Base-by-base conservation (phyloP, 2,888 invertebrate species). In the Liposcelis brunnea region DNA sequence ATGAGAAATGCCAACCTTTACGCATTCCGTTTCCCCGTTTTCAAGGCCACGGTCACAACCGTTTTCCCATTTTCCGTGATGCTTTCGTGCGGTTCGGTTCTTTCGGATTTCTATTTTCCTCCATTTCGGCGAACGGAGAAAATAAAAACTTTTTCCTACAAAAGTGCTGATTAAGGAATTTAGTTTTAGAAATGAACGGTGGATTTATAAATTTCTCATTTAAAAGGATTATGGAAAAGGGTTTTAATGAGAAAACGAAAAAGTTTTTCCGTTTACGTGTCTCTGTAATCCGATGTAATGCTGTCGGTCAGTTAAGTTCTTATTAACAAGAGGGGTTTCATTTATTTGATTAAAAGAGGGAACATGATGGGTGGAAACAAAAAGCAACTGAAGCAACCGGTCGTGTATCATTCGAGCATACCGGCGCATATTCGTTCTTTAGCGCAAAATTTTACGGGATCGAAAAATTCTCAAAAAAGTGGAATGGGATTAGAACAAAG, bases 291-390 rank as follows among this genome's bases (percentile, higher is more conserved):
- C 10, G 32, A n/a, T 32, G 10, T n/a, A 10, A 32, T 10, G n/a
- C 32, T 10, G 32, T 32, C 32, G 10, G 32, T 32, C n/a, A 32
- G n/a, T 32, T 32, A 10, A 32, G n/a, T 32, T 10, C 32, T n/a
- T 32, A 32, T 32, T 10, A 10, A 10, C n/a, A 32, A 10, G n/a
- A 32, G 32, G 32, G 32, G 10, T 32, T 32, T 10, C 32, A 10
- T 10, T 32, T 32, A n/a, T 32, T 32, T 32, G n/a, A 10, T n/a
- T 6, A 35, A 16, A 14, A 15, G 10, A 6, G 6, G 40, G 4
- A 18, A 21, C 7, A 40, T 40, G 40, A 40, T 40, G 40, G 40
- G 40, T 5, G 40, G 40, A 7, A 40, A 19, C 19, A 40, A 40
- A 21, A 16, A 21, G 6, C 40, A 16, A 19, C 7, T 40, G 18